Conservation (phyloP, 2,797 vertebrate genomes). For the Phylloscopus collybita region DNA sequence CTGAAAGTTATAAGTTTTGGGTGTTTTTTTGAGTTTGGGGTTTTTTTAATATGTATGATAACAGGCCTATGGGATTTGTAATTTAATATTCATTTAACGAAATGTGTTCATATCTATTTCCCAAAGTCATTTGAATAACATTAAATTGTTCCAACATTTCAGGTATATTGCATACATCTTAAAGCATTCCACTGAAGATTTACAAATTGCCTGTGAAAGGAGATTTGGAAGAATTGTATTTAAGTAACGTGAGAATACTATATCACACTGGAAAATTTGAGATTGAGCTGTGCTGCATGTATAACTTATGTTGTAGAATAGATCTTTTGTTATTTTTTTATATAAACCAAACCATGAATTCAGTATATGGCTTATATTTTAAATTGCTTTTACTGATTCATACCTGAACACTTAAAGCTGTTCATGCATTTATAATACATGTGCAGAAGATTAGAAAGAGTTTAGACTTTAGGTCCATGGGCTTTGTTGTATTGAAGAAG, state of each 20-base stretch:
- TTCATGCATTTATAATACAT: neutral
- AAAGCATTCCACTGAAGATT: neutral
- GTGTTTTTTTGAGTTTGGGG: rapidly evolving
- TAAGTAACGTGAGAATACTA: neutral
- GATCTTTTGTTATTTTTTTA: neutral
- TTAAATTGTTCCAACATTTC: neutral
- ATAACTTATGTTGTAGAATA: neutral
- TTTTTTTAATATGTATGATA: neutral
- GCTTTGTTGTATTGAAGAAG: neutral
- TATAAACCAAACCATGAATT: neutral
- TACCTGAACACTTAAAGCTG: neutral
- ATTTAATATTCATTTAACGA: neutral
- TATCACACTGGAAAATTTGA: neutral
- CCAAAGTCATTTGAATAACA: neutral
- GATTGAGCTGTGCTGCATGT: neutral
- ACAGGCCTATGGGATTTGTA: neutral
- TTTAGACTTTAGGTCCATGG: neutral
- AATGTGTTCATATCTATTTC: neutral
- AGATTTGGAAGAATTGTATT: neutral
- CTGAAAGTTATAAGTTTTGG: neutral
- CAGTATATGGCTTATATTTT: neutral
- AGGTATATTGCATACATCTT: neutral
- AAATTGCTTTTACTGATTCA: neutral
- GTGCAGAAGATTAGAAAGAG: neutral
- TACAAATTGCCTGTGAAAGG: neutral